These are phyloP conservation scores for Pantherophis guttatus DNA, from an alignment of 2,113 vertebrate species.

Conservation along the genomic window DNA sequence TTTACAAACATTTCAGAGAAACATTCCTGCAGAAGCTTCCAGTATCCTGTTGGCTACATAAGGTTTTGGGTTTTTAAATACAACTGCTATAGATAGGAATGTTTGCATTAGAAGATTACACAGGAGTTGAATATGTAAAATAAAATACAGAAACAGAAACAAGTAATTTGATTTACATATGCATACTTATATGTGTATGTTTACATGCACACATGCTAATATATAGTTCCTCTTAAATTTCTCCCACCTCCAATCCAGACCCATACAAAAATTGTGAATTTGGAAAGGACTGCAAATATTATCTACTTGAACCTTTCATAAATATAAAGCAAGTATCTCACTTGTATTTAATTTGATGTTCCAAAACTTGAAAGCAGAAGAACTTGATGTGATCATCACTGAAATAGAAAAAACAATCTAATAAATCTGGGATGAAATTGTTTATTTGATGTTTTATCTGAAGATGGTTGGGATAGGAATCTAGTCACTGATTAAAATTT, in stretches of 20 bases:
- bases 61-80: background rate
- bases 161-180: background rate
- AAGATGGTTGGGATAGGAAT: background rate
- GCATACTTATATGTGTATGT: background rate
- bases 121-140: background rate
- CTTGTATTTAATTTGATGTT: slow-evolving; percentile 98
- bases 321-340: slow-evolving; percentile 60
- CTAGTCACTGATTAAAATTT: background rate
- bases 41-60: background rate
- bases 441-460: background rate
- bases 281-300: background rate
- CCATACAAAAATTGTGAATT: background rate
- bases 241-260: background rate
- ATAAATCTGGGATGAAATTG: slow-evolving; percentile 26
- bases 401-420: slow-evolving; percentile 44
- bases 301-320: background rate
- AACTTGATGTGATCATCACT: slow-evolving; percentile 98
- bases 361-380: slow-evolving; percentile 98
- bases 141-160: background rate
- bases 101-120: background rate
- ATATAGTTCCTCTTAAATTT: background rate
- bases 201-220: background rate
- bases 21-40: background rate
- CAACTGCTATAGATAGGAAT: background rate
- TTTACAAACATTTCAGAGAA: background rate